phyloP scores from a whole-genome alignment of 2,113 vertebrate species.

The Bos taurus region DNA sequence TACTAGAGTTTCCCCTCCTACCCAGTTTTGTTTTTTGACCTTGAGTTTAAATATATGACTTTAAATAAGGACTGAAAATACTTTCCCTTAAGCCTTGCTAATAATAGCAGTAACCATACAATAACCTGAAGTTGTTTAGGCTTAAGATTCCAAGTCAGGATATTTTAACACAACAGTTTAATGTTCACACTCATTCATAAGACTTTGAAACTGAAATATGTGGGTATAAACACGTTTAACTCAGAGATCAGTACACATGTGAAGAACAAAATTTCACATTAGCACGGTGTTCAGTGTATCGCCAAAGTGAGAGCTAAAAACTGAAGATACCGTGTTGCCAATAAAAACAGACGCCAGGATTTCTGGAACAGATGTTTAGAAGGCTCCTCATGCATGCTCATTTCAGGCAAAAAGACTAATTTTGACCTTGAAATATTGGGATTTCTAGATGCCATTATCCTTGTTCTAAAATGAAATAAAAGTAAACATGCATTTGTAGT shows the following conservation, averaged over 20 bases:
- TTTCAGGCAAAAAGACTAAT: neutral
- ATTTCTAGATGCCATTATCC: neutral
- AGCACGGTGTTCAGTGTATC: neutral
- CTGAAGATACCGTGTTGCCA: neutral
- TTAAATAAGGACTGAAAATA: neutral
- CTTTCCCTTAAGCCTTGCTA: neutral
- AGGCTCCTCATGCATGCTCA: neutral
- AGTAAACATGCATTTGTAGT: neutral
- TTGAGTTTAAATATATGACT: neutral
- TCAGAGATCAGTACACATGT: neutral
- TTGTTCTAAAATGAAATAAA: slow-evolving; percentile 29
- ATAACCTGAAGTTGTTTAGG: neutral
- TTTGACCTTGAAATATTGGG: neutral
- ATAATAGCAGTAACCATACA: neutral
- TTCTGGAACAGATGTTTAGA: neutral
- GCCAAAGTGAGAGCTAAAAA: neutral
- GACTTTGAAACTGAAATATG: neutral
- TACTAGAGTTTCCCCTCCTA: neutral
- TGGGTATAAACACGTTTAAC: neutral
- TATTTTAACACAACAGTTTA: neutral
- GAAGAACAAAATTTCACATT: neutral
- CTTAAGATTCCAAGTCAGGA: neutral
- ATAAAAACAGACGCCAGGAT: neutral
- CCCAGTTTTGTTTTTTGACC: neutral
- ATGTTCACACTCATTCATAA: neutral